Evolutionary conservation across 2,113 vertebrate species (phyloP).

Genomic region (Vulpes ferrilata): DNA sequence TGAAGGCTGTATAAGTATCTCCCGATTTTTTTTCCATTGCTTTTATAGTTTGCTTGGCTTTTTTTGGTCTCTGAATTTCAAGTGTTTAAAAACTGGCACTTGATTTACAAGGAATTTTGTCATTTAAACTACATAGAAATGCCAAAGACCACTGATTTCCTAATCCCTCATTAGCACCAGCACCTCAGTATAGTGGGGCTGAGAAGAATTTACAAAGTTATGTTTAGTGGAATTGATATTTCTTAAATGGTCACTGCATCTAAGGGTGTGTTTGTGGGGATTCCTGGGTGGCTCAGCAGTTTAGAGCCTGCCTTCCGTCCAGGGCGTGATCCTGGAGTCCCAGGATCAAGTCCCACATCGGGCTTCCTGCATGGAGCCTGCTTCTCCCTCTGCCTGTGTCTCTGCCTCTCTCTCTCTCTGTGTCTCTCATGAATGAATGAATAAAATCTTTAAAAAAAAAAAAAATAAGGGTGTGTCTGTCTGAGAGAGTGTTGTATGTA

Average conservation of each 20-base stretch:
- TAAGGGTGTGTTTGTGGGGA: not conserved
- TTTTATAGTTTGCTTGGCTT: not conserved
- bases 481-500: not conserved
- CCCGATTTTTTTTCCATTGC: not conserved
- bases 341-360: too few species aligned
- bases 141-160: not conserved
- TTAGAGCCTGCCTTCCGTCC: too few species aligned
- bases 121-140: not conserved
- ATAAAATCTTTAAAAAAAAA: too few species aligned
- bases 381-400: too few species aligned
- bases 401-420: too few species aligned
- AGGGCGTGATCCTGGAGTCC: too few species aligned
- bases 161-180: not conserved
- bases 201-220: not conserved
- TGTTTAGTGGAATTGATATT: not conserved
- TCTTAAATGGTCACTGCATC: too few species aligned
- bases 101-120: not conserved
- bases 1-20: not conserved
- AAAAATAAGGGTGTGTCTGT: not conserved
- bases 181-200: fast-evolving
- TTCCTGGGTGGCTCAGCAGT: too few species aligned
- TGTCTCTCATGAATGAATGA: too few species aligned
- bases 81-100: constrained; percentile 25
- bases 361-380: too few species aligned
- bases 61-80: not conserved